A percentile compares a stretch with the other conserved stretches of the same genome.
phyloP scores from a whole-genome alignment of 2,888 invertebrate genomes.

The Sympetrum striolatum region DNA sequence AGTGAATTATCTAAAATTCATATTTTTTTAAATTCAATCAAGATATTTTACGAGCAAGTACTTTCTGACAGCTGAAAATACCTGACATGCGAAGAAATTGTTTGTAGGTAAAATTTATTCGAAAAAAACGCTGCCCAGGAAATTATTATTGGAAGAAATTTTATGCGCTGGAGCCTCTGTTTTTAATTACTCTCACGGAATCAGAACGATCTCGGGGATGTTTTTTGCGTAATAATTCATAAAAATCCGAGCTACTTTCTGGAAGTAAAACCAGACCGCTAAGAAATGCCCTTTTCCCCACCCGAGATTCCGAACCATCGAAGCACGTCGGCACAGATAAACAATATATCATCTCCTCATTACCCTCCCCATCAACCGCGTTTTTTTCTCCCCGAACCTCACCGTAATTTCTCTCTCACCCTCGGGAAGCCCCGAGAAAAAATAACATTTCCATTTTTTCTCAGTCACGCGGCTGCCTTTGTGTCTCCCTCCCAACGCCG shows the following conservation, averaged over 20 bases:
- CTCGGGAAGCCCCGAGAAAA: background rate
- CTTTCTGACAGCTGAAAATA: background rate
- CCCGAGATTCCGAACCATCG: background rate
- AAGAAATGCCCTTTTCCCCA: background rate
- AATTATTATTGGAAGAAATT: background rate
- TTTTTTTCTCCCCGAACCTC: background rate
- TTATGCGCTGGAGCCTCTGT: background rate
- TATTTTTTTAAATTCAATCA: background rate
- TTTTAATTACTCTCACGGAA: background rate
- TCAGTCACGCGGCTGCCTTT: background rate
- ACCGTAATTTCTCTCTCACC: background rate
- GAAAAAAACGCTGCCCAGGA: background rate
- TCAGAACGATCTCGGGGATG: background rate
- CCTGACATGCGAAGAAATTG: background rate
- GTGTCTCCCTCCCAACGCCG: background rate
- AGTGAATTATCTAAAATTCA: background rate
- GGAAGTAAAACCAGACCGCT: background rate
- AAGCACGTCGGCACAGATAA: background rate
- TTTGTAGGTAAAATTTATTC: background rate
- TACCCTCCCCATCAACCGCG: background rate
- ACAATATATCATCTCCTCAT: background rate
- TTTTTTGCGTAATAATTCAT: background rate
- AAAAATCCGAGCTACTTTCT: background rate
- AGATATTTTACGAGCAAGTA: background rate
- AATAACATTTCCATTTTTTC: background rate